Conservation (phyloP, 92 coral and sea anemone genomes). For the Paragorgia papillata region DNA sequence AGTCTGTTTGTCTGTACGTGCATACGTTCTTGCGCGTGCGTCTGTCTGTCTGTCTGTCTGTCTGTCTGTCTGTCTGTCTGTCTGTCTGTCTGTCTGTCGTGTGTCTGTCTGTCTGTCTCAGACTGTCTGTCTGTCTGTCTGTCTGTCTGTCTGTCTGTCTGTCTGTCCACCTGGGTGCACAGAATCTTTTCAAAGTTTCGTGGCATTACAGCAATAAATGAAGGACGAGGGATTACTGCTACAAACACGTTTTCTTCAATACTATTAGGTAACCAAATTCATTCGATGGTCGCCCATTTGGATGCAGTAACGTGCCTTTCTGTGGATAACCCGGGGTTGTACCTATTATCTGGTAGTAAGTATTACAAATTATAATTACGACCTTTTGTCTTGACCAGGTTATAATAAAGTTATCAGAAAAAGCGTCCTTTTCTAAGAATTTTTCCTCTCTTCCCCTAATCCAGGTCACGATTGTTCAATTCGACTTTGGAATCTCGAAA, state of each 20-base stretch:
- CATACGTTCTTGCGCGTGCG: background rate
- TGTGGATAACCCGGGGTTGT: constrained; percentile 90
- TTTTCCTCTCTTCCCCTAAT: background rate
- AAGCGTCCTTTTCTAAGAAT: no score
- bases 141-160: constrained; percentile 2
- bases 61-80: background rate
- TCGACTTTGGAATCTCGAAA: constrained; percentile 97
- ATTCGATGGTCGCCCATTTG: constrained; percentile 97
- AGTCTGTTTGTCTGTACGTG: no score
- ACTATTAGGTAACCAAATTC: constrained; percentile 86
- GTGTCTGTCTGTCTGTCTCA: background rate
- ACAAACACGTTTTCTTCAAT: background rate
- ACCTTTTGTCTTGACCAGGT: background rate
- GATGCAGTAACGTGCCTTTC: constrained; percentile 96
- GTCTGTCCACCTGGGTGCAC: background rate
- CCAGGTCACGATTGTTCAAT: constrained; percentile 98
- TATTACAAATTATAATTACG: background rate
- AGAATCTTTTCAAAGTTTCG: no score
- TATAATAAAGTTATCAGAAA: no score
- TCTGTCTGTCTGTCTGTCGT: background rate
- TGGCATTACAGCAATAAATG: no score
- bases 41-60: background rate
- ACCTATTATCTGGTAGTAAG: constrained; percentile 97
- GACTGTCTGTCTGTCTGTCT: background rate
- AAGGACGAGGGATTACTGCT: no score